These are phyloP conservation scores for Conus ventricosus DNA, from an alignment of 1,140 invertebrate genomes.

Conservation along the genomic window DNA sequence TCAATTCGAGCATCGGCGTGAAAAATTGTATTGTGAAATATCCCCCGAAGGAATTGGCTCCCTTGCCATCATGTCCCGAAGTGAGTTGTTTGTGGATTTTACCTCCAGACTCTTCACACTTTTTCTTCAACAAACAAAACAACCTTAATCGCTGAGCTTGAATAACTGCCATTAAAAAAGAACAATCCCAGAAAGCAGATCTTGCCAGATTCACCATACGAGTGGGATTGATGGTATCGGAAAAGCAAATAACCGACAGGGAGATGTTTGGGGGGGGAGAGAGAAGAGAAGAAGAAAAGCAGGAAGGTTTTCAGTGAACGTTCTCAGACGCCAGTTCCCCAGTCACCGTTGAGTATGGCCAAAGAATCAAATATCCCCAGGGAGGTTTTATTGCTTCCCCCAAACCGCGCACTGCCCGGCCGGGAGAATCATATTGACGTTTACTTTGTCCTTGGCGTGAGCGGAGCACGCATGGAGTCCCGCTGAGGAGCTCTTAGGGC, in stretches of 20 bases:
- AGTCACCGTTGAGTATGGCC: neutral
- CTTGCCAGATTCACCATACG: neutral
- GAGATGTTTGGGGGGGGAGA: neutral
- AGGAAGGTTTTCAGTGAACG: neutral
- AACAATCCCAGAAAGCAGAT: too few relatives aligned
- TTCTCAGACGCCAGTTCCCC: neutral
- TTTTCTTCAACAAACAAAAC: too few relatives aligned
- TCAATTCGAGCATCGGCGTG: too few relatives aligned
- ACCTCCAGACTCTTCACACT: too few relatives aligned
- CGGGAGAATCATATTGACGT: slow-evolving; percentile 6
- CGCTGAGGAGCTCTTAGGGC: neutral
- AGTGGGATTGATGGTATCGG: neutral
- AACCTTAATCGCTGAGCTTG: too few relatives aligned
- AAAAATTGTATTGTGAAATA: too few relatives aligned
- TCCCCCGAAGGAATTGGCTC: too few relatives aligned
- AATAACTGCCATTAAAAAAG: too few relatives aligned
- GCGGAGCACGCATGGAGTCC: neutral
- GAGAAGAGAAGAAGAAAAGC: neutral
- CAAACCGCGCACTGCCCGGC: neutral
- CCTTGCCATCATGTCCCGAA: too few relatives aligned
- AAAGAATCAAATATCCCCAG: neutral
- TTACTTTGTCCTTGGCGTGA: neutral
- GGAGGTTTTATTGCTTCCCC: neutral
- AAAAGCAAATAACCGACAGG: slow-evolving; percentile 4
- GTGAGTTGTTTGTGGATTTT: too few relatives aligned